These are phyloP conservation scores for Hylia prasina DNA, from an alignment of 2,113 vertebrate genomes.

Conservation along the genomic window DNA sequence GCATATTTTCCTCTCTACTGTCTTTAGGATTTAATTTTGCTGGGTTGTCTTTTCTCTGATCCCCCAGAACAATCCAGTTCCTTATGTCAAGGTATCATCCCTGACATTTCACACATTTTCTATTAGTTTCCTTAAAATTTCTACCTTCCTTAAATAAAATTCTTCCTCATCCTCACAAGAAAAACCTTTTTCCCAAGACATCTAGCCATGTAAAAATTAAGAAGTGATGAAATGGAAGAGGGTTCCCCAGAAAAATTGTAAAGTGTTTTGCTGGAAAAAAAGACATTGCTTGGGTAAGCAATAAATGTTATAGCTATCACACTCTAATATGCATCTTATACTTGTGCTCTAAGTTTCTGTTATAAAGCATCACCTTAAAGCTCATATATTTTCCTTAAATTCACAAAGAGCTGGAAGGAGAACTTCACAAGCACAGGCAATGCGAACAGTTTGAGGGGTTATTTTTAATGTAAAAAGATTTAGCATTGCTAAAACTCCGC, in stretches of 20 bases:
- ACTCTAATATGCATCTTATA: not conserved
- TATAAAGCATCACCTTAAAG: not conserved
- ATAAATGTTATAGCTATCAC: not conserved
- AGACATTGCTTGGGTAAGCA: not conserved
- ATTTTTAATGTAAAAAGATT: not conserved
- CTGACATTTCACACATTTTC: not conserved
- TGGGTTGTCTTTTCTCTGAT: not conserved
- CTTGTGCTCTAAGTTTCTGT: not conserved
- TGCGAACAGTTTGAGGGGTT: not conserved
- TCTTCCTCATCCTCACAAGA: not conserved
- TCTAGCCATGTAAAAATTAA: not conserved
- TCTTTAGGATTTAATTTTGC: not conserved
- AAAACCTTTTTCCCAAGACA: not conserved
- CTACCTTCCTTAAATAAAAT: not conserved
- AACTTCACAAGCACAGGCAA: not conserved
- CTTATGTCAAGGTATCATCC: not conserved
- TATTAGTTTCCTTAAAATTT: not conserved
- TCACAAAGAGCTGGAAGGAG: not conserved
- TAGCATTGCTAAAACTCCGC: not conserved
- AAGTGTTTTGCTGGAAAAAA: not conserved
- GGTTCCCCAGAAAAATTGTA: not conserved
- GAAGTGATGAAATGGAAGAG: not conserved
- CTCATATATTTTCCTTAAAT: not conserved
- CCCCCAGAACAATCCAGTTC: not conserved
- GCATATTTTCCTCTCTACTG: accelerated